phyloP scores from a whole-genome alignment of 1,140 invertebrate genomes.

The Drosophila malerkotliana region DNA sequence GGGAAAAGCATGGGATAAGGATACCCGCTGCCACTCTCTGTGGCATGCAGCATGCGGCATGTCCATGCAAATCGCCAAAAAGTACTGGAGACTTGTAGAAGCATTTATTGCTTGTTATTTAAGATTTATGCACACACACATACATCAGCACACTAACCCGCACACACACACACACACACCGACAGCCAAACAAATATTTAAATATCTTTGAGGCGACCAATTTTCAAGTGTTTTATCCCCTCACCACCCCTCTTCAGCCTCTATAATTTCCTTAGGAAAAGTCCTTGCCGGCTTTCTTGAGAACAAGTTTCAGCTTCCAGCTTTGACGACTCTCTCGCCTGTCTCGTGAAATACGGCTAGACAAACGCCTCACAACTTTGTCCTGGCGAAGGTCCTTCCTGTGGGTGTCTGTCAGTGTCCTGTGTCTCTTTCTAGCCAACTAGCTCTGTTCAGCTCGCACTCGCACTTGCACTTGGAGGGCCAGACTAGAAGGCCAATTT shows the following conservation, averaged over 20 bases:
- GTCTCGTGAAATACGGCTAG: constrained; percentile 47
- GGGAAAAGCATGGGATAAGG: neutral
- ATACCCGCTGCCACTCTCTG: too few species aligned
- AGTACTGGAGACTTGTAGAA: constrained; percentile 33
- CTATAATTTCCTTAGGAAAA: neutral
- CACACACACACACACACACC: constrained; percentile 19
- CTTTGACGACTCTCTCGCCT: constrained; percentile 56
- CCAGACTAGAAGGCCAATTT: constrained; percentile 61
- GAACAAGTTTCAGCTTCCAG: constrained; percentile 58
- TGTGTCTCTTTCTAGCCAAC: neutral
- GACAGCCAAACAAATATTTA: constrained; percentile 61
- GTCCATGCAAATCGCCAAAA: constrained; percentile 44
- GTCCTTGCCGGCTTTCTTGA: constrained; percentile 47
- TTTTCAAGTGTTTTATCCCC: constrained; percentile 54
- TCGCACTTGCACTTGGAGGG: neutral
- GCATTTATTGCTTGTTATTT: constrained; percentile 80
- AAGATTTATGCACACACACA: constrained; percentile 63
- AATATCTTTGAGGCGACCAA: constrained; percentile 75
- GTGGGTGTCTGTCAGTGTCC: neutral
- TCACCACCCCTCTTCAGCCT: too few species aligned
- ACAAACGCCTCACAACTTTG: constrained; percentile 70
- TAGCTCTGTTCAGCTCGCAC: neutral
- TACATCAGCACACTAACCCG: neutral
- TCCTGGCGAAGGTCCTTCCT: constrained; percentile 34
- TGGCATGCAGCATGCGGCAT: neutral